Percentiles rank a stretch among this genome's conserved stretches.
These are phyloP conservation scores for Holacanthus passer DNA, from an alignment of 2,113 vertebrate species.

Conservation along the genomic window DNA sequence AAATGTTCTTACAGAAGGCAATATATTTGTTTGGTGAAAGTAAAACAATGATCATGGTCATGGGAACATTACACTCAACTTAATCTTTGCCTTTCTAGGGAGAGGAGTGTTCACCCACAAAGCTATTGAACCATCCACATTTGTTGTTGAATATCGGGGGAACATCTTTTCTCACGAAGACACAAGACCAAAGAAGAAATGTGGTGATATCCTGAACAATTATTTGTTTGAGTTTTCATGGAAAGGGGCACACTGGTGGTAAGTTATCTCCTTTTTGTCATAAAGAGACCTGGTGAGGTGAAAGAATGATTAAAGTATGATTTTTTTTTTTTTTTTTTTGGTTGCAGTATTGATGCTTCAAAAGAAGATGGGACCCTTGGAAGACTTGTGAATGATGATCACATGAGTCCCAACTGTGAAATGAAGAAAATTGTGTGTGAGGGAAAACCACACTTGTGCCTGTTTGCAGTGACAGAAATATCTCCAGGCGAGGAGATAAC, in stretches of 20 bases:
- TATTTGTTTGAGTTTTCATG: slow-evolving; percentile 53
- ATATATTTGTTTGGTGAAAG: neutral
- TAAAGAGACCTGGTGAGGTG: neutral
- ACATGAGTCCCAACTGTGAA: slow-evolving; percentile 63
- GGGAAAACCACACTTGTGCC: slow-evolving; percentile 62
- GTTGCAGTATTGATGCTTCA: slow-evolving; percentile 61
- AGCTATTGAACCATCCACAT: slow-evolving; percentile 33
- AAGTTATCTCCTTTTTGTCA: neutral
- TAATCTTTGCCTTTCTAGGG: slow-evolving; percentile 33
- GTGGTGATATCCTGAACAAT: slow-evolving; percentile 3
- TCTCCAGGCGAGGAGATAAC: slow-evolving; percentile 53
- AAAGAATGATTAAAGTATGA: neutral
- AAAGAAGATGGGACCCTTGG: slow-evolving; percentile 36
- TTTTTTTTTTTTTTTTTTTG: slow-evolving; percentile 8
- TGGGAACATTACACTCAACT: too few relatives aligned
- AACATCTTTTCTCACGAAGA: neutral
- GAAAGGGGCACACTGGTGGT: slow-evolving; percentile 58
- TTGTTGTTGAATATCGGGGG: slow-evolving; percentile 67
- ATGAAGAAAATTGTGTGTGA: slow-evolving; percentile 38
- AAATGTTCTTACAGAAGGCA: too few relatives aligned
- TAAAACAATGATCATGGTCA: neutral
- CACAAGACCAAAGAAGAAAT: neutral
- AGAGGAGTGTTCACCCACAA: slow-evolving; percentile 44
- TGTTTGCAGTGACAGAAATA: slow-evolving; percentile 56
- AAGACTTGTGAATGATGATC: slow-evolving; percentile 63